phyloP scores from a whole-genome alignment of 2,797 vertebrate genomes.

The Fistularia tabacaria region DNA sequence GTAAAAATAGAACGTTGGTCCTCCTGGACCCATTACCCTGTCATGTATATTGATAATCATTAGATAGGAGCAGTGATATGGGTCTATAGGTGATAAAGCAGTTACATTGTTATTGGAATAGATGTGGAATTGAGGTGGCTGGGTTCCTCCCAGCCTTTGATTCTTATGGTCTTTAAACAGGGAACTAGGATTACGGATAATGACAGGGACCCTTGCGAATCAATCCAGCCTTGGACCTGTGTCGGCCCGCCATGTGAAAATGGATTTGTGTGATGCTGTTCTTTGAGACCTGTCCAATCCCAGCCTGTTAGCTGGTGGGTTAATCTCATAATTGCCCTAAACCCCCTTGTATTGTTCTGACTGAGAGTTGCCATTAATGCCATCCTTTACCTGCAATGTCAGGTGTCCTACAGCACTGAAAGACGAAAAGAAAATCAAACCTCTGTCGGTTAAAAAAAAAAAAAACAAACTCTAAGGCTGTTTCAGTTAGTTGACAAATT shows the following conservation, averaged over 20 bases:
- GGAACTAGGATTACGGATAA: conserved; percentile 78
- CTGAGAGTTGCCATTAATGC: conserved; percentile 72
- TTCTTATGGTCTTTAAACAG: conserved; percentile 72
- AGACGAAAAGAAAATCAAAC: conserved; percentile 40
- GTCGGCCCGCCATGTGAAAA: conserved; percentile 76
- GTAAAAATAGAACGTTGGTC: conserved; percentile 39
- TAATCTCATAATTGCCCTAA: conserved; percentile 88
- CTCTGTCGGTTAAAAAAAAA: conserved; percentile 55
- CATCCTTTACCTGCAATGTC: conserved; percentile 77
- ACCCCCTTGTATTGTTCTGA: conserved; percentile 80
- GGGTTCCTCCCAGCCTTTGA: conserved; percentile 66
- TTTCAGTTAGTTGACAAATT: conserved; percentile 10
- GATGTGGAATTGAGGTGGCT: conserved; percentile 59
- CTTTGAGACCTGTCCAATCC: conserved; percentile 78
- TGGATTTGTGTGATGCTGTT: conserved; percentile 78
- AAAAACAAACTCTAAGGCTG: no score
- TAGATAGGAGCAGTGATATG: conserved; percentile 47
- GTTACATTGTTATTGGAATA: conserved; percentile 68
- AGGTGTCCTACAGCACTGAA: conserved; percentile 71
- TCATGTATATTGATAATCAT: conserved; percentile 65
- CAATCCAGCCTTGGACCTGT: conserved; percentile 73
- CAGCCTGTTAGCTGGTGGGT: conserved; percentile 75
- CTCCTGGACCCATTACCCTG: conserved; percentile 16
- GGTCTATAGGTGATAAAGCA: conserved; percentile 59
- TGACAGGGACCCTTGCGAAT: conserved; percentile 77